These are phyloP conservation scores for Percopsis transmontana DNA, from an alignment of 2,113 vertebrate genomes.

Conservation along the genomic window DNA sequence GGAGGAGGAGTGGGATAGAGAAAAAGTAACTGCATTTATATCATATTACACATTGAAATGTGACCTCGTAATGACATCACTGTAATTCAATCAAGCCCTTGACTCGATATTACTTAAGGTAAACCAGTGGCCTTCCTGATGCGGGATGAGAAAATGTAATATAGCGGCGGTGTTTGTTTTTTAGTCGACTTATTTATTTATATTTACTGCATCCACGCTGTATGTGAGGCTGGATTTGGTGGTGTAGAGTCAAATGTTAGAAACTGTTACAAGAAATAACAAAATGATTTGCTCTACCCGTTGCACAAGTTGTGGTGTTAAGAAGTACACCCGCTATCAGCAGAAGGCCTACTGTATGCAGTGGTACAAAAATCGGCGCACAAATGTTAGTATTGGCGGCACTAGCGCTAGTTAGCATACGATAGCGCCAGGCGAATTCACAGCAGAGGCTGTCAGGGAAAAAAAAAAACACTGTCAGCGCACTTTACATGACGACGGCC, in stretches of 20 bases:
- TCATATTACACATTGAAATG: constrained; percentile 83
- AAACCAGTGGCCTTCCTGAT: constrained; percentile 79
- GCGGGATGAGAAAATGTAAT: constrained; percentile 77
- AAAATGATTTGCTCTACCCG: not conserved
- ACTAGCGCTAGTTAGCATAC: too few species aligned
- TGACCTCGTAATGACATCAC: constrained; percentile 81
- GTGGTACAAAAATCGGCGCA: too few species aligned
- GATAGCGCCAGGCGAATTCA: constrained; percentile 7
- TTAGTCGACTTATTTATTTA: not conserved
- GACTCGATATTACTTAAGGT: constrained; percentile 81
- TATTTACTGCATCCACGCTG: constrained; percentile 31
- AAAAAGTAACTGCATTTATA: constrained; percentile 75
- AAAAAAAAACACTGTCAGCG: constrained; percentile 43
- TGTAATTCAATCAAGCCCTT: constrained; percentile 79
- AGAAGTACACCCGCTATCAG: too few species aligned
- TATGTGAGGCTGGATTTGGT: constrained; percentile 42
- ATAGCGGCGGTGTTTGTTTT: constrained; percentile 59
- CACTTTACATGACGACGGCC: constrained; percentile 38
- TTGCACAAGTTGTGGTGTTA: too few species aligned
- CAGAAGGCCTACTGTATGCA: too few species aligned
- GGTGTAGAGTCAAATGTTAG: not conserved
- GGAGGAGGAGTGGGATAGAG: not conserved
- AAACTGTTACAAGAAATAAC: not conserved
- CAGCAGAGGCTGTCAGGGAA: constrained; percentile 58
- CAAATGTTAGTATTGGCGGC: too few species aligned